A percentile compares a stretch with the other conserved stretches of the same genome.
Conservation (phyloP, 2,888 invertebrate genomes). For the Aleiodes testaceus region DNA sequence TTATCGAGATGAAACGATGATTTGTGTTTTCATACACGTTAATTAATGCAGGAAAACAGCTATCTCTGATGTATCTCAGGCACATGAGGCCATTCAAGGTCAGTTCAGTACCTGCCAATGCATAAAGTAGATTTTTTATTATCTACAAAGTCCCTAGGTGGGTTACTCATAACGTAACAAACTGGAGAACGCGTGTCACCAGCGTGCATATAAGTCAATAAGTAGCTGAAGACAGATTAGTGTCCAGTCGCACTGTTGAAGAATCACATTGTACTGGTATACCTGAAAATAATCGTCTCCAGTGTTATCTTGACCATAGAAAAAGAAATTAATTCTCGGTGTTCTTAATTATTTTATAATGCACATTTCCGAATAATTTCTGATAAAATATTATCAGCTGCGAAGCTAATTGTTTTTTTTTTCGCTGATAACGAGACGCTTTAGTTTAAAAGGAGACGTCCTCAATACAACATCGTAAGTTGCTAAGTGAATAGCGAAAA, state of each 20-base stretch:
- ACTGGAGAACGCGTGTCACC: not conserved
- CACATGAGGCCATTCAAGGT: constrained; percentile 15
- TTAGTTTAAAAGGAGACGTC: too few relatives aligned
- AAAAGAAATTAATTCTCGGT: too few relatives aligned
- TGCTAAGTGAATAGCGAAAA: too few relatives aligned
- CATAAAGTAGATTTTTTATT: constrained; percentile 15
- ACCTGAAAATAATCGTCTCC: not conserved
- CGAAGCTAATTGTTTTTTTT: too few relatives aligned
- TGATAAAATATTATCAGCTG: not conserved
- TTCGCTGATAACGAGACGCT: not conserved
- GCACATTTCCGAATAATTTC: not conserved
- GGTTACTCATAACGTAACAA: constrained; percentile 7
- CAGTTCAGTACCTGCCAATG: constrained; percentile 11
- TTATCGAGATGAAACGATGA: constrained; percentile 24
- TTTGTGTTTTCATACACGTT: not conserved
- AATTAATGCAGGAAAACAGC: constrained; percentile 15
- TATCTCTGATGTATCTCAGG: constrained; percentile 2
- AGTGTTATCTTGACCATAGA: too few relatives aligned
- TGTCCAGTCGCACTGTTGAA: constrained; percentile 24
- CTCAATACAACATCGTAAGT: too few relatives aligned
- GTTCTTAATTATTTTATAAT: too few relatives aligned
- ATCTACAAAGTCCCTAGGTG: constrained; percentile 18
- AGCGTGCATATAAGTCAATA: constrained; percentile 39
- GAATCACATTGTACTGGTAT: not conserved
- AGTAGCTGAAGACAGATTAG: constrained; percentile 41